Conservation (phyloP, 2,797 vertebrate genomes). For the Microchirus variegatus region DNA sequence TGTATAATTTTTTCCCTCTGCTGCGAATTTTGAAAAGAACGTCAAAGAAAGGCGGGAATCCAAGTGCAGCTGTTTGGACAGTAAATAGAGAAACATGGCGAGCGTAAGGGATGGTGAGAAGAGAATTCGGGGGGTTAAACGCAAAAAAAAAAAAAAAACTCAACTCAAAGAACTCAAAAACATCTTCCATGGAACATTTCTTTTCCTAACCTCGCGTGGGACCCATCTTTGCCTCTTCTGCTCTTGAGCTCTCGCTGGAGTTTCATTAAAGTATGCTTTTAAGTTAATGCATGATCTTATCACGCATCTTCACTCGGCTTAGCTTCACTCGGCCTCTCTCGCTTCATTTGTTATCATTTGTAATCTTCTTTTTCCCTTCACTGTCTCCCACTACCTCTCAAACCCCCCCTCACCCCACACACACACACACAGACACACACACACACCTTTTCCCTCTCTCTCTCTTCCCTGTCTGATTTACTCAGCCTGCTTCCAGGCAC, state of each 20-base stretch:
- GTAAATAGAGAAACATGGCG: slow-evolving; percentile 30
- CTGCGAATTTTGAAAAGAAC: slow-evolving; percentile 2
- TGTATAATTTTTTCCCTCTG: slow-evolving; percentile 1
- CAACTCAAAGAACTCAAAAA: slow-evolving; percentile 28
- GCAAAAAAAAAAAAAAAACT: not conserved
- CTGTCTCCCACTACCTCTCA: slow-evolving; percentile 49
- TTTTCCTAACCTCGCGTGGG: slow-evolving; percentile 57
- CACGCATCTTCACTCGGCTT: slow-evolving; percentile 50
- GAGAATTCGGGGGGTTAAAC: slow-evolving; percentile 11
- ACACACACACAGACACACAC: slow-evolving; percentile 19
- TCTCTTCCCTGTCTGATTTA: slow-evolving; percentile 58
- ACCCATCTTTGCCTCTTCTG: slow-evolving; percentile 41
- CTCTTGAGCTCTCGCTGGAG: slow-evolving; percentile 49
- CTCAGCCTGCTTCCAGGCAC: slow-evolving; percentile 70
- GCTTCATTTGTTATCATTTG: slow-evolving; percentile 68
- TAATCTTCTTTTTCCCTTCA: slow-evolving; percentile 66
- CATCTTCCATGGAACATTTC: slow-evolving; percentile 10
- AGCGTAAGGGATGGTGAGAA: slow-evolving; percentile 29
- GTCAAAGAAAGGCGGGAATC: not conserved
- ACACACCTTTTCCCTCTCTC: slow-evolving; percentile 44
- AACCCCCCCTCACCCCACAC: slow-evolving; percentile 13
- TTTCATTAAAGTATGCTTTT: slow-evolving; percentile 80
- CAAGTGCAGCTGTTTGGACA: not conserved
- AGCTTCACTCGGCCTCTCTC: slow-evolving; percentile 45
- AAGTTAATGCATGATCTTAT: slow-evolving; percentile 76